Conservation (phyloP, 2,888 invertebrate genomes). For the Patella ulyssiponensis region DNA sequence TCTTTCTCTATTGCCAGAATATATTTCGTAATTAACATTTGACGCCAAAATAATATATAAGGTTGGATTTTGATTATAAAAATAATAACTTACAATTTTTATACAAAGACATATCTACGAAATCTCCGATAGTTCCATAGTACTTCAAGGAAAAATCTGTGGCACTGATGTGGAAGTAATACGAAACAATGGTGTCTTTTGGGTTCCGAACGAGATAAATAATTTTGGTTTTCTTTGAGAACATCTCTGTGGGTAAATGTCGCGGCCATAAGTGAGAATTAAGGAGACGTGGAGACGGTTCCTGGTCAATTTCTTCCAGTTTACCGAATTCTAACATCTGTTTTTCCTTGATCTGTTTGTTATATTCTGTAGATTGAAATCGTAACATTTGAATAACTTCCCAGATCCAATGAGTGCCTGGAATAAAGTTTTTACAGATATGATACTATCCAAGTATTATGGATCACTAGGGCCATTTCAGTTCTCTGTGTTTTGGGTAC, state of each 20-base stretch:
- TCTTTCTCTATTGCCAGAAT: too few species aligned
- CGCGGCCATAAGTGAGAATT: constrained; percentile 34
- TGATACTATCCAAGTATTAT: too few species aligned
- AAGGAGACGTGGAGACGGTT: constrained; percentile 31
- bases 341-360: constrained; percentile 20
- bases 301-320: constrained; percentile 17
- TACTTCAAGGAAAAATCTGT: neutral
- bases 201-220: constrained; percentile 35
- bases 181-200: constrained; percentile 42
- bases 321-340: constrained; percentile 30
- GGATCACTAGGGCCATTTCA: too few species aligned
- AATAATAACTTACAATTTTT: neutral
- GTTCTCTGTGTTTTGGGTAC: too few species aligned
- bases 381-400: constrained; percentile 36
- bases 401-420: constrained; percentile 45
- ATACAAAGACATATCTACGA: neutral
- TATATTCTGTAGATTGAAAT: constrained; percentile 16
- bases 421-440: neutral
- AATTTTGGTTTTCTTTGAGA: constrained; percentile 35
- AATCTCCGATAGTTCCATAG: neutral
- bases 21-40: too few species aligned
- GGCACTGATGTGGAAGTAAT: constrained; percentile 26
- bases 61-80: too few species aligned
- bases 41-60: too few species aligned
- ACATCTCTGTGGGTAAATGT: constrained; percentile 31